phyloP scores from a whole-genome alignment of 2,888 invertebrate genomes.

The Tetanocera ferruginea region DNA sequence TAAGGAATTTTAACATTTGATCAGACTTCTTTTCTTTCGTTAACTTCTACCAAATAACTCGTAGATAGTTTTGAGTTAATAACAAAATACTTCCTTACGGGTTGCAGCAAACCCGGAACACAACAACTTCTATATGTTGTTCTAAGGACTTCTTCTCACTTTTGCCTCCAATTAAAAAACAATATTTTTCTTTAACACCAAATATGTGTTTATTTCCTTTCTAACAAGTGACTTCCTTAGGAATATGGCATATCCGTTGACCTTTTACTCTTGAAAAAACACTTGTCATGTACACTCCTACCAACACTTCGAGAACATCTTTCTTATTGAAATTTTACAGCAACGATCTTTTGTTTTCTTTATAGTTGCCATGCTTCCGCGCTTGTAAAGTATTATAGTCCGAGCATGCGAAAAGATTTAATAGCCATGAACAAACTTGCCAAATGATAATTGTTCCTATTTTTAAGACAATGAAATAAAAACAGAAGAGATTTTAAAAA shows the following conservation, averaged over 20 bases:
- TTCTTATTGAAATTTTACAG: neutral
- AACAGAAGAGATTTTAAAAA: neutral
- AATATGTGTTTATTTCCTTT: neutral
- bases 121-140: too few species aligned
- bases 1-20: too few species aligned
- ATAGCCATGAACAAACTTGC: conserved; percentile 34
- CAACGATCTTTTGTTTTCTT: conserved; percentile 33
- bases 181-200: neutral
- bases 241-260: too few species aligned
- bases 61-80: too few species aligned
- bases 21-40: too few species aligned
- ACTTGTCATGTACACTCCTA: conserved; percentile 25
- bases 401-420: conserved; percentile 29
- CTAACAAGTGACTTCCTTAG: too few species aligned
- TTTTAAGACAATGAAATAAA: neutral
- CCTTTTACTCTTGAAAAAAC: conserved; percentile 30
- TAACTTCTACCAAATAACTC: too few species aligned
- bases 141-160: too few species aligned
- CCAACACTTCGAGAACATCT: neutral
- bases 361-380: conserved; percentile 47
- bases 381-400: conserved; percentile 41
- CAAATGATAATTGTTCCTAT: conserved; percentile 48
- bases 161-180: neutral
- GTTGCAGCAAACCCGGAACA: too few species aligned
- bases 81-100: too few species aligned